A percentile compares a stretch with the other conserved stretches of the same genome.
These are phyloP conservation scores for Plodia interpunctella DNA, from an alignment of 1,140 invertebrate genomes.

Conservation along the genomic window DNA sequence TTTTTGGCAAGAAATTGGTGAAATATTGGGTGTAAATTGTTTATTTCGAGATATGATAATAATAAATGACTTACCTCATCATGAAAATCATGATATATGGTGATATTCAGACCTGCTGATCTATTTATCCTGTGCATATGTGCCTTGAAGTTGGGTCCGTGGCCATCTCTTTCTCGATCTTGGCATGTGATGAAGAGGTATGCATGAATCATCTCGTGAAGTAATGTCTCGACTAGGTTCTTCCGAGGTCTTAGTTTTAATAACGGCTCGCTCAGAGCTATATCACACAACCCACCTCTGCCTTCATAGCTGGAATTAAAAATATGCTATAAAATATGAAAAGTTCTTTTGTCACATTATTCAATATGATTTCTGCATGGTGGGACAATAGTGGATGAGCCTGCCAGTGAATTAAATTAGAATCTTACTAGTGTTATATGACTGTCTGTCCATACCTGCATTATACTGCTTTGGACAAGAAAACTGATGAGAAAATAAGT, in stretches of 20 bases:
- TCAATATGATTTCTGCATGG: no score
- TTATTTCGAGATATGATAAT: background rate
- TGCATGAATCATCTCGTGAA: slow-evolving; percentile 99
- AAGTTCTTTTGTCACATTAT: no score
- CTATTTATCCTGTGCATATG: slow-evolving; percentile 97
- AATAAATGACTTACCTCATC: slow-evolving; percentile 65
- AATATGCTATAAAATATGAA: no score
- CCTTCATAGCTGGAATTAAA: slow-evolving; percentile 84
- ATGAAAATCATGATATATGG: slow-evolving; percentile 79
- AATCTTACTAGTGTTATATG: no score
- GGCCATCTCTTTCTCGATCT: slow-evolving; percentile 91
- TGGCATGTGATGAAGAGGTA: slow-evolving; percentile 93
- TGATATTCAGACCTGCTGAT: slow-evolving; percentile 91
- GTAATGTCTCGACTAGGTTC: slow-evolving; percentile 95
- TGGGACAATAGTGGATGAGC: no score
- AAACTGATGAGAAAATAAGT: no score
- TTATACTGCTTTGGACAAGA: no score
- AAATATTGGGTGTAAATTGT: no score
- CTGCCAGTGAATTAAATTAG: no score
- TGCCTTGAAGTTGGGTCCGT: slow-evolving; percentile 95
- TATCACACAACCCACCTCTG: slow-evolving; percentile 86
- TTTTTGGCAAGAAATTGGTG: no score
- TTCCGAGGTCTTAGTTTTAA: slow-evolving; percentile 94
- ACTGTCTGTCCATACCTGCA: no score
- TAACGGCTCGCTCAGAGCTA: slow-evolving; percentile 92